phyloP scores from a whole-genome alignment of 2,797 vertebrate genomes.

The Oreochromis mossambicus region DNA sequence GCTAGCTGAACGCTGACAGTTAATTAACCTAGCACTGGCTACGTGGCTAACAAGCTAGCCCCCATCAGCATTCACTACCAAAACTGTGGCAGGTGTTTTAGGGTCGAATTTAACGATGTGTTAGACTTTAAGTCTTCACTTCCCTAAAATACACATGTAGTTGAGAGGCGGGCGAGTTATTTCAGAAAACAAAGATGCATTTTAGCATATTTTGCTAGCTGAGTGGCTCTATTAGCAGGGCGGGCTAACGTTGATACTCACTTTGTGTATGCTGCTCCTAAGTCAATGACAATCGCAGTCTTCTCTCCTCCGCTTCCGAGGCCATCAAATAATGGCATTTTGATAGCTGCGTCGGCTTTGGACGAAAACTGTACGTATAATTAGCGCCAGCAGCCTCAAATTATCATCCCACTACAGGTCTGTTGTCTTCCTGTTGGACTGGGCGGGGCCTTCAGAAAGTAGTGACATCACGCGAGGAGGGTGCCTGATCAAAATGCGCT shows the following conservation, averaged over 20 bases:
- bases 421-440: conserved; percentile 36
- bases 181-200: background rate
- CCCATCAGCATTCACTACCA: accelerated
- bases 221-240: background rate
- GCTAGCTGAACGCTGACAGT: background rate
- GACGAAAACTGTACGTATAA: background rate
- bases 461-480: conserved; percentile 16
- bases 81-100: accelerated
- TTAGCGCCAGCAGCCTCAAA: background rate
- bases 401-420: conserved; percentile 4
- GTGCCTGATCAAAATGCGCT: conserved; percentile 42
- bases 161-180: background rate
- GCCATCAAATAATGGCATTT: conserved; percentile 95
- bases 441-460: conserved; percentile 18
- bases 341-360: background rate
- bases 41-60: background rate
- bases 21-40: background rate
- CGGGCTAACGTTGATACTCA: conserved; percentile 72
- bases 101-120: accelerated
- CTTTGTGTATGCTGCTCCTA: conserved; percentile 97
- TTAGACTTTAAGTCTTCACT: background rate
- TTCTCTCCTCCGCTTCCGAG: conserved; percentile 95
- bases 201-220: conserved; percentile 8
- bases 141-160: accelerated
- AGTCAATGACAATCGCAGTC: conserved; percentile 92